Evolutionary conservation across 2,888 invertebrate species (phyloP).

Genomic region (Cephalotes varians): DNA sequence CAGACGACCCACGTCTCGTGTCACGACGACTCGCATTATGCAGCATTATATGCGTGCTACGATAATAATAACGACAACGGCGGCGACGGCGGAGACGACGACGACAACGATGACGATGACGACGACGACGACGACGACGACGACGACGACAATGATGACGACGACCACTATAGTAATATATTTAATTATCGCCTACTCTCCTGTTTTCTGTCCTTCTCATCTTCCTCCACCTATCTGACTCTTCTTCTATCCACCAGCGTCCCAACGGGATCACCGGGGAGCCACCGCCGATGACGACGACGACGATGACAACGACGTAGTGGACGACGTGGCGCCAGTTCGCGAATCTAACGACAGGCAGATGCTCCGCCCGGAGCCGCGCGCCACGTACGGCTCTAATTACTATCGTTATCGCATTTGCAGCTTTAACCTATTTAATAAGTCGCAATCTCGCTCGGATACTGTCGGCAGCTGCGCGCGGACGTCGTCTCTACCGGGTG

Average conservation of each 20-base stretch:
- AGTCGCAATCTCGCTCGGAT: constrained; percentile 75
- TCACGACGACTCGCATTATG: constrained; percentile 73
- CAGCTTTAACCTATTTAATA: constrained; percentile 82
- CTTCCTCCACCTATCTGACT: constrained; percentile 1
- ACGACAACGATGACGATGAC: constrained; percentile 34
- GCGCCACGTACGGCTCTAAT: constrained; percentile 75
- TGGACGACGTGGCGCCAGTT: constrained; percentile 61
- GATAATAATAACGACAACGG: constrained; percentile 75
- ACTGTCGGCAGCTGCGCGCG: constrained; percentile 69
- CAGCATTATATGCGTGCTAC: constrained; percentile 74
- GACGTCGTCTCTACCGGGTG: constrained; percentile 50
- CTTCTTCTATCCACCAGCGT: constrained; percentile 34
- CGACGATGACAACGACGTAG: constrained; percentile 28
- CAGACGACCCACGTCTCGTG: constrained; percentile 69
- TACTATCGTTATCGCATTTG: constrained; percentile 82
- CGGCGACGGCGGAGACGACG: constrained; percentile 45
- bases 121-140: constrained; percentile 4
- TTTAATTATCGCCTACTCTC: constrained; percentile 76
- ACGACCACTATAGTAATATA: constrained; percentile 75
- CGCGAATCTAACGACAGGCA: constrained; percentile 65
- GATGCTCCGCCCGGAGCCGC: constrained; percentile 58
- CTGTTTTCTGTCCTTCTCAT: constrained; percentile 16
- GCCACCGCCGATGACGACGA: neutral
- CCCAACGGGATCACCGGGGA: constrained; percentile 52
- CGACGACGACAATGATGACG: constrained; percentile 43